Evolutionary conservation across 2,113 vertebrate species (phyloP).

Genomic region (Shinisaurus crocodilurus): DNA sequence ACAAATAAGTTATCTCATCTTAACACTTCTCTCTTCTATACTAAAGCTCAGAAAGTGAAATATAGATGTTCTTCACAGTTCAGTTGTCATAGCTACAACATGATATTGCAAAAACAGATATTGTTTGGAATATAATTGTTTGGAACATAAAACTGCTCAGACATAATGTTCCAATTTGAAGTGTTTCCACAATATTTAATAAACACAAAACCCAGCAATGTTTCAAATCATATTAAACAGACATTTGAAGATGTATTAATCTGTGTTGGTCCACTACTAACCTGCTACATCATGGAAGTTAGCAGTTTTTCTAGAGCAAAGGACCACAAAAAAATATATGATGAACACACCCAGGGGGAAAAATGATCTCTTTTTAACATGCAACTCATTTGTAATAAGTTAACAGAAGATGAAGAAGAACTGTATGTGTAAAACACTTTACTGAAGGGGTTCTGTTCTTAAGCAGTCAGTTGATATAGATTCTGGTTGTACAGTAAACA

Average conservation of each 20-base stretch:
- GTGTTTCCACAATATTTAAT: background rate
- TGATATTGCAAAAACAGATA: constrained; percentile 10
- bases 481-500: background rate
- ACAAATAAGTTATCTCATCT: background rate
- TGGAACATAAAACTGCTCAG: constrained; percentile 22
- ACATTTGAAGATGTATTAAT: background rate
- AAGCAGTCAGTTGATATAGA: background rate
- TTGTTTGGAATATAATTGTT: constrained; percentile 5
- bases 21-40: background rate
- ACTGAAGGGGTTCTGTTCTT: background rate
- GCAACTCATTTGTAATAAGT: background rate
- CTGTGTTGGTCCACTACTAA: background rate
- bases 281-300: background rate
- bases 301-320: background rate
- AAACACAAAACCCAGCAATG: constrained; percentile 6
- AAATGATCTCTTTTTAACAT: background rate
- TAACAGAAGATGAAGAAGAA: background rate
- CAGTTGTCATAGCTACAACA: constrained; percentile 28
- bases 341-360: background rate
- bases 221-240: background rate
- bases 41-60: constrained; percentile 30
- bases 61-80: background rate
- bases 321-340: background rate
- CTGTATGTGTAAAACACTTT: background rate
- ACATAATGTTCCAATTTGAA: background rate